Evolutionary conservation across 2,113 vertebrate genomes (phyloP).

Genomic region (Microcebus griseorufus): DNA sequence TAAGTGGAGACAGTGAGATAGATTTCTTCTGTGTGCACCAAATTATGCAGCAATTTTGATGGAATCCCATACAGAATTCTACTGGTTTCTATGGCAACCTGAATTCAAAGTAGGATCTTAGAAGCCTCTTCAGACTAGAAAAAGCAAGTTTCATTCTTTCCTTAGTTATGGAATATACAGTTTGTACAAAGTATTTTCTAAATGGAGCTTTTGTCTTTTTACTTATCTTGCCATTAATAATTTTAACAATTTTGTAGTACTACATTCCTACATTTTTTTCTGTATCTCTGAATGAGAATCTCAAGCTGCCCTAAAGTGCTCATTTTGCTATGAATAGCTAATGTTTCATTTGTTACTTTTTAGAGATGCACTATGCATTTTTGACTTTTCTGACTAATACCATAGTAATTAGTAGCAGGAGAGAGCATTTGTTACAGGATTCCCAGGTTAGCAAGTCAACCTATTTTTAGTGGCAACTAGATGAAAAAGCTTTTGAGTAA

Average conservation of each 20-base stretch:
- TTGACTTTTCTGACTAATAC: slow-evolving; percentile 68
- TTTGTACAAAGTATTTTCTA: slow-evolving; percentile 54
- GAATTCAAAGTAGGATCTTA: slow-evolving; percentile 76
- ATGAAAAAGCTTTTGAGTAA: slow-evolving; percentile 62
- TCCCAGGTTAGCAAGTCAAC: slow-evolving; percentile 71
- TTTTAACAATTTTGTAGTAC: neutral
- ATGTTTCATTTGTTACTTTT: slow-evolving; percentile 2
- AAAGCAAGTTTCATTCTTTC: slow-evolving; percentile 59
- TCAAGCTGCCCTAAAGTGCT: neutral
- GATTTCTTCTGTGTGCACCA: slow-evolving; percentile 58
- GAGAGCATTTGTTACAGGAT: slow-evolving; percentile 64
- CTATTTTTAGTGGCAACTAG: slow-evolving; percentile 68
- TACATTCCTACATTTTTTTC: slow-evolving; percentile 19
- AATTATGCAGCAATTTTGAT: slow-evolving; percentile 77
- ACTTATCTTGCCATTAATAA: slow-evolving; percentile 38
- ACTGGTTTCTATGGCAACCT: slow-evolving; percentile 85
- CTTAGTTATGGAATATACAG: neutral
- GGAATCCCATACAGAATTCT: slow-evolving; percentile 71
- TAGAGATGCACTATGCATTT: slow-evolving; percentile 62
- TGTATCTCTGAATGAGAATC: slow-evolving; percentile 45
- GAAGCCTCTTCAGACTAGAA: slow-evolving; percentile 59
- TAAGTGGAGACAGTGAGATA: slow-evolving; percentile 56
- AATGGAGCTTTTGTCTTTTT: slow-evolving; percentile 56
- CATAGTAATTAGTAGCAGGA: slow-evolving; percentile 61
- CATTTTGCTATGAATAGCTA: slow-evolving; percentile 27